Conservation (phyloP, 2,888 invertebrate genomes). For the Quadroppia sp. region DNA sequence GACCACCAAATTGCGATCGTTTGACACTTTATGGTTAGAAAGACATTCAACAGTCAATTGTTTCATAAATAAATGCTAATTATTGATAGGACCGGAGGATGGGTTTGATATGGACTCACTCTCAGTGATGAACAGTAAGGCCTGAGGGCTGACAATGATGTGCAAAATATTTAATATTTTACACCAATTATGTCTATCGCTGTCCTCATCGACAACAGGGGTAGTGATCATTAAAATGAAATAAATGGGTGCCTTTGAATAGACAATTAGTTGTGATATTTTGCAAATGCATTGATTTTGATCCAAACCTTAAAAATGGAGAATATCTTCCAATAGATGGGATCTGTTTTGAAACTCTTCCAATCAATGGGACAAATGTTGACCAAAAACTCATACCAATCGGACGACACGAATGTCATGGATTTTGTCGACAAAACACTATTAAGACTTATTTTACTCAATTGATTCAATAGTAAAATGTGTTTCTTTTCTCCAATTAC, state of each 20-base stretch:
- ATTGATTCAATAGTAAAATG: constrained; percentile 2
- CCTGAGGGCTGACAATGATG: constrained; percentile 55
- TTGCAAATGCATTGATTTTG: constrained; percentile 6
- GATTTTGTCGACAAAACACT: constrained; percentile 7
- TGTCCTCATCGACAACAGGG: constrained; percentile 59
- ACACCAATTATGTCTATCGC: constrained; percentile 59
- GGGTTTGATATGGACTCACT: constrained; percentile 44
- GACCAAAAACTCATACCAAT: constrained; percentile 39
- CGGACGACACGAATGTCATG: background rate
- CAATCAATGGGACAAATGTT: constrained; percentile 42
- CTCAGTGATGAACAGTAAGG: constrained; percentile 52
- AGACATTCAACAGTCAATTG: background rate
- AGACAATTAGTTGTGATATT: background rate
- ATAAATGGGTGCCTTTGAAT: constrained; percentile 55
- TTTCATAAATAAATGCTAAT: background rate
- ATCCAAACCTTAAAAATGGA: constrained; percentile 53
- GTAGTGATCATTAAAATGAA: constrained; percentile 58
- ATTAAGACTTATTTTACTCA: constrained; percentile 22
- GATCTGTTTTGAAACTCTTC: background rate
- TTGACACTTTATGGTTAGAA: constrained; percentile 24
- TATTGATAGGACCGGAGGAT: too few species aligned
- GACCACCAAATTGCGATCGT: constrained; percentile 47
- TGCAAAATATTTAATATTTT: constrained; percentile 59
- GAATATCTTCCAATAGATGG: constrained; percentile 51
- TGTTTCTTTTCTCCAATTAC: background rate